Evolutionary conservation across 2,888 invertebrate species (phyloP).

Genomic region (Itoplectis maculator): DNA sequence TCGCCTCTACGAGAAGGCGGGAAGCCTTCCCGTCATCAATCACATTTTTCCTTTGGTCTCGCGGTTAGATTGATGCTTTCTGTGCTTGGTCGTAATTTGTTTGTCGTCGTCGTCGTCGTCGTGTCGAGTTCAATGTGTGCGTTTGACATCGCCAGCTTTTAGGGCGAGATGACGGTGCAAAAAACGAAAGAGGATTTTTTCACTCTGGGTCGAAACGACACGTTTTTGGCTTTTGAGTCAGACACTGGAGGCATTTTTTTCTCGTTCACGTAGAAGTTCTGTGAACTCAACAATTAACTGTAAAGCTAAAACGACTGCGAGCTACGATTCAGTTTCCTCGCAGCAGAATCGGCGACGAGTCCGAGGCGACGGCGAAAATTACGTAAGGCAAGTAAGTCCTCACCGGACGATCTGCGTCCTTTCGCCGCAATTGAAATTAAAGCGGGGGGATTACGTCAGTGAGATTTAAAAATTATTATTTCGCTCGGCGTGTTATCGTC

Average conservation of each 20-base stretch:
- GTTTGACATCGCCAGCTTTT: background rate
- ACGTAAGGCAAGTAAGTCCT: background rate
- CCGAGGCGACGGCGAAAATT: background rate
- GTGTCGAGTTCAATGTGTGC: background rate
- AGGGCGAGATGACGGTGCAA: background rate
- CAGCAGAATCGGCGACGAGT: background rate
- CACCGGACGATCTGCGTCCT: background rate
- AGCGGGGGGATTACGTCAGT: conserved; percentile 30
- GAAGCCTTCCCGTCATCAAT: conserved; percentile 56
- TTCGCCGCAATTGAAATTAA: conserved; percentile 21
- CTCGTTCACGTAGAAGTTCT: too few relatives aligned
- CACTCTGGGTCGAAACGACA: too few relatives aligned
- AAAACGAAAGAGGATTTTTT: background rate
- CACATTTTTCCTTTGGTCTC: conserved; percentile 63
- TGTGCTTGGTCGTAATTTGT: conserved; percentile 36
- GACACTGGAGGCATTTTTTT: too few relatives aligned
- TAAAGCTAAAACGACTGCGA: background rate
- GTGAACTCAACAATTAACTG: too few relatives aligned
- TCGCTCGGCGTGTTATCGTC: conserved; percentile 32
- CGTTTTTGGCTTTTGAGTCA: too few relatives aligned
- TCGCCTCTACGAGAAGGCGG: conserved; percentile 9
- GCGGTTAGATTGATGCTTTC: conserved; percentile 46
- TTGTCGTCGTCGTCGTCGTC: conserved; percentile 26
- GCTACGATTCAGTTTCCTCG: background rate
- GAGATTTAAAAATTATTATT: conserved; percentile 45